Percentiles rank a stretch among this genome's conserved stretches.
These are phyloP conservation scores for Sphecodes monilicornis DNA, from an alignment of 2,888 invertebrate genomes.

Conservation along the genomic window DNA sequence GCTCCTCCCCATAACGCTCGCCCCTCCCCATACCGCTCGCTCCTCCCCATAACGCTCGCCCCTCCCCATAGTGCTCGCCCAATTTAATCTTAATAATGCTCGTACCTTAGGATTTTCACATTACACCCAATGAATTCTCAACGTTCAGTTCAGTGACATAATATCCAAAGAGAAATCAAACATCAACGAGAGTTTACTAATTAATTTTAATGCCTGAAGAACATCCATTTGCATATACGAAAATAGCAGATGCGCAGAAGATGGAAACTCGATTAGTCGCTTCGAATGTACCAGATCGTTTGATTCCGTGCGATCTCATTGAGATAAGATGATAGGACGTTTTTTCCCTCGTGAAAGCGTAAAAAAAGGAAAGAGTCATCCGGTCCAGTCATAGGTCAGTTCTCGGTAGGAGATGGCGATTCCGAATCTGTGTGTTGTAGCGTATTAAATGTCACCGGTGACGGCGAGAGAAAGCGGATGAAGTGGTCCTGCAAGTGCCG, in stretches of 20 bases:
- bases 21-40: too few relatives aligned
- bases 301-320: background rate
- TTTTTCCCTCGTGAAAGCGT: background rate
- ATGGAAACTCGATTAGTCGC: too few relatives aligned
- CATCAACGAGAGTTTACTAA: too few relatives aligned
- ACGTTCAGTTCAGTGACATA: background rate
- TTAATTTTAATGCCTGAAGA: background rate
- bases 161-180: too few relatives aligned
- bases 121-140: background rate
- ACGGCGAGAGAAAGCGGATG: slow-evolving; percentile 58
- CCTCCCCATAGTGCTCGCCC: too few relatives aligned
- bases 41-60: too few relatives aligned
- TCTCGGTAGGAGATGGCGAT: background rate
- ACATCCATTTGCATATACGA: background rate
- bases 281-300: background rate
- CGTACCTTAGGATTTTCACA: too few relatives aligned
- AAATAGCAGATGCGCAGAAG: too few relatives aligned
- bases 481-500: slow-evolving; percentile 36
- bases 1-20: too few relatives aligned
- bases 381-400: slow-evolving; percentile 22
- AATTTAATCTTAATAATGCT: too few relatives aligned
- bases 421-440: background rate
- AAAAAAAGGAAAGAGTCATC: too few relatives aligned
- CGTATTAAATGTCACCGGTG: slow-evolving; percentile 34
- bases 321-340: background rate